Conservation (phyloP, 2,888 invertebrate species). For the Adelphocoris suturalis region DNA sequence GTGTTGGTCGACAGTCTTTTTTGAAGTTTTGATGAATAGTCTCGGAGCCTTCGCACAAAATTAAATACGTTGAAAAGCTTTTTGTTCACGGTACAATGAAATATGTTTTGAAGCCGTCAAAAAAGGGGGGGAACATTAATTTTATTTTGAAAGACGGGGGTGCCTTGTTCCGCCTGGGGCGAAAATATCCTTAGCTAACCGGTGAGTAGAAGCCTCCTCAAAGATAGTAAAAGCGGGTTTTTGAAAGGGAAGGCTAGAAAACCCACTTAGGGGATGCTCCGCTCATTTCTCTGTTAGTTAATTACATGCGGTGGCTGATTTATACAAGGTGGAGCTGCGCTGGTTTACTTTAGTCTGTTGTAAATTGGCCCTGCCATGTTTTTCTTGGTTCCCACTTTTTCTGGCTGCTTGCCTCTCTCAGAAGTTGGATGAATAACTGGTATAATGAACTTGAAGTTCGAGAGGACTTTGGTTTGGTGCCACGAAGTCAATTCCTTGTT, state of each 20-base stretch:
- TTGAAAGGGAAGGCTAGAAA: slow-evolving; percentile 42
- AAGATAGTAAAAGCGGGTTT: neutral
- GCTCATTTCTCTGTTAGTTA: slow-evolving; percentile 32
- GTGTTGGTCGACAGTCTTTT: slow-evolving; percentile 62
- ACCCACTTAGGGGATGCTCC: slow-evolving; percentile 30
- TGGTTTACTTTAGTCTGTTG: neutral
- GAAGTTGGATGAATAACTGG: neutral
- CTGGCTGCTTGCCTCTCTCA: slow-evolving; percentile 25
- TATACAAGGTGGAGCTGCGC: slow-evolving; percentile 27
- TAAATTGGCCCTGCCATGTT: slow-evolving; percentile 32
- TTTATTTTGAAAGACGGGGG: slow-evolving; percentile 61
- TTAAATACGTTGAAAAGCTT: slow-evolving; percentile 71
- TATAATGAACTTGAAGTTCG: neutral
- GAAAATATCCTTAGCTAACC: slow-evolving; percentile 43
- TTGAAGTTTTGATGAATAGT: slow-evolving; percentile 68
- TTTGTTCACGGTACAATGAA: slow-evolving; percentile 70
- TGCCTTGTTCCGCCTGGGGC: neutral
- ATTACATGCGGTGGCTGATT: slow-evolving; percentile 42
- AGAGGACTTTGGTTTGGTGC: neutral
- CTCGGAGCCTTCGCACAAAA: slow-evolving; percentile 48
- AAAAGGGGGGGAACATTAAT: slow-evolving; percentile 56
- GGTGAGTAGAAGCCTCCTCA: slow-evolving; percentile 4
- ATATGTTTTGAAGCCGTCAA: slow-evolving; percentile 63
- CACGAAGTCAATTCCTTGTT: neutral
- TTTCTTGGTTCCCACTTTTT: slow-evolving; percentile 31